phyloP scores from a whole-genome alignment of 2,797 vertebrate genomes.

The Chlorospingus flavigularis region DNA sequence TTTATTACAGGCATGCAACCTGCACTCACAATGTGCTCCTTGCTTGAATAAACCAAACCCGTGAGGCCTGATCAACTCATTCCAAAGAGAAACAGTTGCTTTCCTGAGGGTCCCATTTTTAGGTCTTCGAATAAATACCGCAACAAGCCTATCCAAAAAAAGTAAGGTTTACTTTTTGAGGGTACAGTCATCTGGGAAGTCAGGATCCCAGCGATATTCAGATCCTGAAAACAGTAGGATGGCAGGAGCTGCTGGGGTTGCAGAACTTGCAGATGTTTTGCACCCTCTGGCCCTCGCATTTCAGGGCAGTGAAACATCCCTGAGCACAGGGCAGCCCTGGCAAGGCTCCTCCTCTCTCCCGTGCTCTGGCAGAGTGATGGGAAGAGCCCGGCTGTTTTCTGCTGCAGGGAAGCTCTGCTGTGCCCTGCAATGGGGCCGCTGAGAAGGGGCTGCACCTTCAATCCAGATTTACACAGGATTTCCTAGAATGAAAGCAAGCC shows the following conservation, averaged over 20 bases:
- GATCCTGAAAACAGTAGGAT: accelerated
- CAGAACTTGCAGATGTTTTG: accelerated
- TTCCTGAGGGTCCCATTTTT: background rate
- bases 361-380: background rate
- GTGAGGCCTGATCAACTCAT: background rate
- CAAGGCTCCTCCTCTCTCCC: background rate
- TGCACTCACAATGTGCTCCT: background rate
- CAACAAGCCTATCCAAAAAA: background rate
- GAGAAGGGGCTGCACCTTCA: background rate
- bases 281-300: background rate
- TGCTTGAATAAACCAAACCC: background rate
- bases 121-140: background rate
- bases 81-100: background rate
- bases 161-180: background rate
- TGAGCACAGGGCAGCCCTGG: background rate
- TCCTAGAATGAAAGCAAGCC: background rate
- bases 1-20: background rate
- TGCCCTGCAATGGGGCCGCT: background rate
- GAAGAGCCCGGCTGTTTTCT: background rate
- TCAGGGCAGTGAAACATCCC: background rate
- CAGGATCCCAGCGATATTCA: accelerated
- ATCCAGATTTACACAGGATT: background rate
- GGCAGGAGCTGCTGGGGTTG: background rate
- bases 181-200: background rate
- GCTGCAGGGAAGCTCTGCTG: background rate